Conservation (phyloP, 1,140 invertebrate species). For the Monochamus saltuarius region DNA sequence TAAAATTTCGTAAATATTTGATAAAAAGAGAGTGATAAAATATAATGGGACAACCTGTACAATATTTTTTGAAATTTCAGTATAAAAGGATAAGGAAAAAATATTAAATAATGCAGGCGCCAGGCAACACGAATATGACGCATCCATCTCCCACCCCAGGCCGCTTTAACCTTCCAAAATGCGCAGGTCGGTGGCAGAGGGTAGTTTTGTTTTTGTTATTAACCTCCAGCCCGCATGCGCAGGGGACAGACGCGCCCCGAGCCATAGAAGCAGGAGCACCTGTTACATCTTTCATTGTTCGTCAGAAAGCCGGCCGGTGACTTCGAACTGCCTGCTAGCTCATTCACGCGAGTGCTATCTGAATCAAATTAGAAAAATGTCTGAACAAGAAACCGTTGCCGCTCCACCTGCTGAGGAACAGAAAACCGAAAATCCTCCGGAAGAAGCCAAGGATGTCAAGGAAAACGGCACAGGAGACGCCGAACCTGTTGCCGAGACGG, state of each 20-base stretch:
- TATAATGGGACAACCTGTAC: too few relatives aligned
- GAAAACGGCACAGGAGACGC: slow-evolving; percentile 57
- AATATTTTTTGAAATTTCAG: too few relatives aligned
- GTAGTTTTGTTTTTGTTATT: slow-evolving; percentile 27
- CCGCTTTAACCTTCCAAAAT: too few relatives aligned
- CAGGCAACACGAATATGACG: too few relatives aligned
- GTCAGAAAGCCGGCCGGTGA: slow-evolving; percentile 21
- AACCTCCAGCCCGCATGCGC: slow-evolving; percentile 34
- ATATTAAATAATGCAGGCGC: too few relatives aligned
- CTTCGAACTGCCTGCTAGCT: slow-evolving; percentile 3
- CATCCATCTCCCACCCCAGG: too few relatives aligned
- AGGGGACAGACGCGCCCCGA: slow-evolving; percentile 40
- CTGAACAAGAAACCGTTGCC: slow-evolving; percentile 49
- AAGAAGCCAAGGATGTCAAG: slow-evolving; percentile 54
- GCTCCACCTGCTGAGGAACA: slow-evolving; percentile 55
- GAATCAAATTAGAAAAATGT: slow-evolving; percentile 24
- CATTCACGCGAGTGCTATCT: slow-evolving; percentile 13
- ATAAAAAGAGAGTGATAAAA: too few relatives aligned
- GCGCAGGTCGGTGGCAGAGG: slow-evolving; percentile 2
- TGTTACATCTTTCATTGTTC: slow-evolving; percentile 47
- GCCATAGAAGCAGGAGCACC: slow-evolving; percentile 40
- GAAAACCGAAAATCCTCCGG: slow-evolving; percentile 53
- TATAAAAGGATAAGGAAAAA: too few relatives aligned
- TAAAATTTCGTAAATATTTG: too few relatives aligned
- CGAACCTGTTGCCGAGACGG: slow-evolving; percentile 53